Evolutionary conservation across 2,113 vertebrate species (phyloP).

Genomic region (Petroica traversi): DNA sequence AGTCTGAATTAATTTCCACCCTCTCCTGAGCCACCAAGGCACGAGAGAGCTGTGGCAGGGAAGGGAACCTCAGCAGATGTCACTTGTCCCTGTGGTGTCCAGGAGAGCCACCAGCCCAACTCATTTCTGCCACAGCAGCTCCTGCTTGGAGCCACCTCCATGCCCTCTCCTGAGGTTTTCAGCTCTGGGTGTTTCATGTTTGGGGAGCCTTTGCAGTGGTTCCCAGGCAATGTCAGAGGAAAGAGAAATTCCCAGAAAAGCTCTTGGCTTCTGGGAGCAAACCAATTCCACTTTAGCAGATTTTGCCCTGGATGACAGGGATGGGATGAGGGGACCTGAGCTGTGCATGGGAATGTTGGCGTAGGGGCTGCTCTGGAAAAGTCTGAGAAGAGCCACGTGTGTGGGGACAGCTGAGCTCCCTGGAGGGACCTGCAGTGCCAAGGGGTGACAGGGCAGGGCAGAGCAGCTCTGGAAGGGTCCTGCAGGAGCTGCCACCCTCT

Average conservation of each 20-base stretch:
- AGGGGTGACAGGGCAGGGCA: background rate
- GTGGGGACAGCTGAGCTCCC: background rate
- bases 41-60: background rate
- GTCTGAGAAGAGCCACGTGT: background rate
- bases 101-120: background rate
- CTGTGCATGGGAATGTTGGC: background rate
- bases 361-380: background rate
- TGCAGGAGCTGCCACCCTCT: background rate
- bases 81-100: background rate
- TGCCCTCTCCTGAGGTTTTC: background rate
- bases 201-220: background rate
- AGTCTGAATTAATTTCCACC: background rate
- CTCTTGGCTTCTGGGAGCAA: background rate
- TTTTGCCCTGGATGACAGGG: background rate
- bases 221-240: background rate
- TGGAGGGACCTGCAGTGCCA: background rate
- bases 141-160: background rate
- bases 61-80: background rate
- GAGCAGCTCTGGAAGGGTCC: background rate
- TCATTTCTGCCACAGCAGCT: background rate
- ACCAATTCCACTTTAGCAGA: background rate
- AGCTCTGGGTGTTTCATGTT: background rate
- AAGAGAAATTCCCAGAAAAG: background rate
- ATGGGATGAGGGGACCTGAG: background rate
- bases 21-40: background rate